Evolutionary conservation across 2,113 vertebrate species (phyloP).

Genomic region (Corvus hawaiiensis): DNA sequence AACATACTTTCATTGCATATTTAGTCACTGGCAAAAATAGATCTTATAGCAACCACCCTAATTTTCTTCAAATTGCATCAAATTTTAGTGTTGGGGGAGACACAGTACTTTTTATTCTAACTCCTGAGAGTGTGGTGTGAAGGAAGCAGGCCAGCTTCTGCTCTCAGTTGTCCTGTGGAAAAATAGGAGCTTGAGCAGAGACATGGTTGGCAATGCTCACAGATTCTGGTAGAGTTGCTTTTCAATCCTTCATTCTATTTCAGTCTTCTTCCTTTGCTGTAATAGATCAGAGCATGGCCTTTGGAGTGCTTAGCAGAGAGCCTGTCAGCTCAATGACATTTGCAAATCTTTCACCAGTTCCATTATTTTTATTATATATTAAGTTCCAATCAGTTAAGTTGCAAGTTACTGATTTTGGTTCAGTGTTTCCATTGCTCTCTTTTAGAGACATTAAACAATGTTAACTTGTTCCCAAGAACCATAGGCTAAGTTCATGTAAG

Average conservation of each 20-base stretch:
- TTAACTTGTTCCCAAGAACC: not conserved
- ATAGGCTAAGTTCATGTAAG: not conserved
- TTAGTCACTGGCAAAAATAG: not conserved
- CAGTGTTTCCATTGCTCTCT: not conserved
- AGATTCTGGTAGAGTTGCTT: not conserved
- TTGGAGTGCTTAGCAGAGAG: not conserved
- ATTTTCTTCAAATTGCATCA: not conserved
- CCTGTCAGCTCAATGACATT: not conserved
- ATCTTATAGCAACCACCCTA: not conserved
- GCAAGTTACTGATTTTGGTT: not conserved
- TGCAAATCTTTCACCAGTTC: not conserved
- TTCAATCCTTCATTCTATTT: not conserved
- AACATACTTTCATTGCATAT: not conserved
- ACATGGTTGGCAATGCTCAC: not conserved
- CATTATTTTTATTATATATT: not conserved
- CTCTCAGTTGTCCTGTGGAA: not conserved
- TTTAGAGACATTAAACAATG: slow-evolving; percentile 2
- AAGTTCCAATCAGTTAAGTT: not conserved
- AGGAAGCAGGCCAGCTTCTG: not conserved
- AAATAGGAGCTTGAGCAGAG: not conserved
- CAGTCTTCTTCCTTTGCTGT: not conserved
- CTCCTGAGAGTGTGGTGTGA: not conserved
- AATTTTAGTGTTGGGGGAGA: not conserved
- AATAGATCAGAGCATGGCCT: not conserved
- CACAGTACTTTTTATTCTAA: not conserved